These are phyloP conservation scores for Cossypha dichroa DNA, from an alignment of 2,797 vertebrate species.

Conservation along the genomic window DNA sequence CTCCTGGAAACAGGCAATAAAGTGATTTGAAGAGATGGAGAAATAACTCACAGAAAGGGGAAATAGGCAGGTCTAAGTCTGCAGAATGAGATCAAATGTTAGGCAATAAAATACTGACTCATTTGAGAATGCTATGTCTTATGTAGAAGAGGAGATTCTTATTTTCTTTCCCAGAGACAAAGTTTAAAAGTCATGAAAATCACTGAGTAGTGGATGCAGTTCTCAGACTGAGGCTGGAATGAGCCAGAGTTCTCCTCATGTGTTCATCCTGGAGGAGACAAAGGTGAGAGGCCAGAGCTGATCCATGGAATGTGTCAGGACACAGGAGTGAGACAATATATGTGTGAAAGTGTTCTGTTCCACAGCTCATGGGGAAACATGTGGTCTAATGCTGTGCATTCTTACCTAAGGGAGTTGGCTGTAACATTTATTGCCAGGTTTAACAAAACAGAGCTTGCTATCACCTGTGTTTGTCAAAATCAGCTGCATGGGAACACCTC, in stretches of 20 bases:
- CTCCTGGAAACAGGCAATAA: background rate
- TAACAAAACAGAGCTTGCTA: background rate
- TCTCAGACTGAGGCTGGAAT: background rate
- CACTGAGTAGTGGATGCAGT: background rate
- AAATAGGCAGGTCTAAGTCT: background rate
- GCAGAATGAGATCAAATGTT: background rate
- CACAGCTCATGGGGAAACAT: background rate
- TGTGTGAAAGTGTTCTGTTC: background rate
- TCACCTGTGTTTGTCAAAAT: background rate
- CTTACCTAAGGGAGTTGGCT: background rate
- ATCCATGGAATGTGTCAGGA: fast-evolving
- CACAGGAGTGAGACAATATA: fast-evolving
- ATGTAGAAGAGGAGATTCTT: background rate
- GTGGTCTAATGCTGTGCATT: background rate
- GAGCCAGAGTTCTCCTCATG: background rate
- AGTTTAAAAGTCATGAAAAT: background rate
- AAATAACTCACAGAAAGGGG: background rate
- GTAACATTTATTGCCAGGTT: background rate
- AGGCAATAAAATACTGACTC: background rate
- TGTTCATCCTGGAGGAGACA: background rate
- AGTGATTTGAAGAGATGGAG: background rate
- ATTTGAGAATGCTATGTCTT: background rate
- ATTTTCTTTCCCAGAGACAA: background rate
- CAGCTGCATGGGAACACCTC: background rate
- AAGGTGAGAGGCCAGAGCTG: background rate